Evolutionary conservation across 2,888 invertebrate species (phyloP), one percentile per base, ranked within the genome.

Genomic region (Itoplectis maculator): DNA sequence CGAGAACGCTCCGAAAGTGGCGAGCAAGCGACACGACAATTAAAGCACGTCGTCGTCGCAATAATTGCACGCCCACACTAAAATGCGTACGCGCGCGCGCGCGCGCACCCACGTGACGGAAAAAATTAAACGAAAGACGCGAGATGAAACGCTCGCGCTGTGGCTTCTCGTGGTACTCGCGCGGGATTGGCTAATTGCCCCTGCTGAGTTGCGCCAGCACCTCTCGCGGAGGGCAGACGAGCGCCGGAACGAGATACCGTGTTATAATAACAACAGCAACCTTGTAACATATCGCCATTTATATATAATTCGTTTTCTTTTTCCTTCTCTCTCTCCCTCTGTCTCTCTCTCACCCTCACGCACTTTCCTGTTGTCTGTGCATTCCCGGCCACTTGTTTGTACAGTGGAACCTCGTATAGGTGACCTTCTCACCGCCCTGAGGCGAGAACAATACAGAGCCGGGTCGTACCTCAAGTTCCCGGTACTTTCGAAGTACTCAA

Each of bases 201-300:
- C 20, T 15, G 56, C 40, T 42, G 29, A 68, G 68, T 37, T 75
- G 74, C 72, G 75, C 40, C 70, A 72, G 47, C 75, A 49, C 75
- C 18, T 23, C 49, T 59, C 47, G 18, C 54, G 23, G 54, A 54
- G 59, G 61, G 42, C 47, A 11, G n/a, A 63, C 37, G 49, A 74
- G 51, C 42, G 56, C 74, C 42, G 66, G 65, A 54, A 59, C 42
- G 51, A 11, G 59, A 77, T 42, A 76, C 65, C 49, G 73, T 63
- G 29, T 59, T 42, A 56, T 68, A 63, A 84, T 70, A 75, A 73
- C 75, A 86, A 83, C 89, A 75, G 70, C 75, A 86, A 83, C 89
- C 88, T 88, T 88, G 89, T 89, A 89, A 89, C 88, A 85, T 84
- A 88, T 89, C 70, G 82, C 88, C 81, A 84, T 86, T 54, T 75